phyloP scores from a whole-genome alignment of 2,888 invertebrate species.

The Synergus laeviventris region DNA sequence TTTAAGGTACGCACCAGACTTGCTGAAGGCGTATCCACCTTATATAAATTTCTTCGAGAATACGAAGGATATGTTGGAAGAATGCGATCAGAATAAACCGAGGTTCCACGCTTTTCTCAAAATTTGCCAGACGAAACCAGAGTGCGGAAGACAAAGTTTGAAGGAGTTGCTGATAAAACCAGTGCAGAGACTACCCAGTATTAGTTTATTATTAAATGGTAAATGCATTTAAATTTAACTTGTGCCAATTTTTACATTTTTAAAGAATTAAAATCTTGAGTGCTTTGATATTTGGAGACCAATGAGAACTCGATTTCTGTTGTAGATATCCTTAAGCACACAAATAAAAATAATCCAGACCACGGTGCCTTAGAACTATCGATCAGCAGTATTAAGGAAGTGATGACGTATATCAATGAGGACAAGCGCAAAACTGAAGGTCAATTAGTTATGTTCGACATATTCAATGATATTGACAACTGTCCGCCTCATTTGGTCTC shows the following conservation, averaged over 20 bases:
- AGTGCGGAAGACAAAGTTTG: slow-evolving; percentile 96
- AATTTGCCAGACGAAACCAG: slow-evolving; percentile 94
- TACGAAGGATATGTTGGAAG: slow-evolving; percentile 93
- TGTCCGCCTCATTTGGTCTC: slow-evolving; percentile 96
- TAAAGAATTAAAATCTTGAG: not conserved
- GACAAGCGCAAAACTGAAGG: slow-evolving; percentile 98
- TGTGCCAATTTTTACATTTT: too few species aligned
- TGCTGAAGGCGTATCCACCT: slow-evolving; percentile 96
- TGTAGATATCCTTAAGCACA: slow-evolving; percentile 94
- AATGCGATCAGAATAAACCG: slow-evolving; percentile 94
- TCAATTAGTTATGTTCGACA: slow-evolving; percentile 96
- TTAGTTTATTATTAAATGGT: slow-evolving; percentile 95
- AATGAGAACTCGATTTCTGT: slow-evolving; percentile 21
- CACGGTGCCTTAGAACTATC: slow-evolving; percentile 90
- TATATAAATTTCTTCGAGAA: slow-evolving; percentile 99
- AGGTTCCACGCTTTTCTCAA: slow-evolving; percentile 99
- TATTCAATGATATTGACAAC: slow-evolving; percentile 98
- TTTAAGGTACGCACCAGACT: slow-evolving; percentile 89
- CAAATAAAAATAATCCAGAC: slow-evolving; percentile 92
- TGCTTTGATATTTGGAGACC: not conserved
- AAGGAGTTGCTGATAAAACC: slow-evolving; percentile 98
- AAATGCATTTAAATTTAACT: slow-evolving; percentile 66
- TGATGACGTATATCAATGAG: slow-evolving; percentile 98
- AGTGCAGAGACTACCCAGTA: slow-evolving; percentile 97
- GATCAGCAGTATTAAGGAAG: slow-evolving; percentile 91